A percentile compares a stretch with the other conserved stretches of the same genome.
phyloP scores from a whole-genome alignment of 2,113 vertebrate genomes.

The Aepyceros melampus region DNA sequence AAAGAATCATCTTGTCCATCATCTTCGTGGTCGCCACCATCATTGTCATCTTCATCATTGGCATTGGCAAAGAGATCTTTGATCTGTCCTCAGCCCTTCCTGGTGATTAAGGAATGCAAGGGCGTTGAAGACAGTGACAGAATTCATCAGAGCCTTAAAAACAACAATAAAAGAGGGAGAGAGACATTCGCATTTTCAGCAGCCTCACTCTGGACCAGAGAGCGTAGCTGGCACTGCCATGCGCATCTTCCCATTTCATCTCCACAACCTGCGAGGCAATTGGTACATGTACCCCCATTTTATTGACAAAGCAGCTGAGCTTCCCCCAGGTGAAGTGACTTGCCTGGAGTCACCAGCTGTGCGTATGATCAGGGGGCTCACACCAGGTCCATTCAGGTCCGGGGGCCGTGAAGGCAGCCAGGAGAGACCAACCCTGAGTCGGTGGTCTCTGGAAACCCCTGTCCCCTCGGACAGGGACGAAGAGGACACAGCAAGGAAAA shows the following conservation, averaged over 20 bases:
- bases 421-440: neutral
- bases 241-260: neutral
- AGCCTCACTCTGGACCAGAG: neutral
- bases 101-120: neutral
- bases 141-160: neutral
- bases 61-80: neutral
- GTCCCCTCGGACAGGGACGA: neutral
- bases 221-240: rapidly evolving
- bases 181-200: neutral
- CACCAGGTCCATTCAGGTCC: rapidly evolving
- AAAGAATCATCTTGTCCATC: neutral
- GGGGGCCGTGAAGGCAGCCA: neutral
- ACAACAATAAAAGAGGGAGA: neutral
- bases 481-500: constrained; percentile 20
- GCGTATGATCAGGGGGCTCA: rapidly evolving
- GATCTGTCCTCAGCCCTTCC: neutral
- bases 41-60: rapidly evolving
- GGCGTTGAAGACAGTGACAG: neutral
- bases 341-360: rapidly evolving
- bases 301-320: neutral
- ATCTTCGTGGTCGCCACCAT: rapidly evolving
- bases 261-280: neutral
- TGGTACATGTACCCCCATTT: neutral
- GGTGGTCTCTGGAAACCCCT: neutral
- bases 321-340: neutral